Evolutionary conservation across 1,140 invertebrate genomes (phyloP).

Genomic region (Chlorops oryzae): DNA sequence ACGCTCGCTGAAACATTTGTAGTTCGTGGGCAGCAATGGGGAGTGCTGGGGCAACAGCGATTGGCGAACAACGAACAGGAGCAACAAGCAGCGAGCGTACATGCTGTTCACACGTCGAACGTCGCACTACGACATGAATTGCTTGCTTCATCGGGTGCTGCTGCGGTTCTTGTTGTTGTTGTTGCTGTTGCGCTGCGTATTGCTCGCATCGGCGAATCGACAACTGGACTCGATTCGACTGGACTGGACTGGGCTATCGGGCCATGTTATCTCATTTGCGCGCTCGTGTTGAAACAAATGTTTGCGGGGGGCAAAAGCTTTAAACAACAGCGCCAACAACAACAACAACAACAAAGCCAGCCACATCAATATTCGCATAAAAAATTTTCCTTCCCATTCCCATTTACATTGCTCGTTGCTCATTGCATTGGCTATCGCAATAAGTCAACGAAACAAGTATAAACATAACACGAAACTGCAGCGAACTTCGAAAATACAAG

Average conservation of each 20-base stretch:
- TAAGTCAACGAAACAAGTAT: constrained; percentile 40
- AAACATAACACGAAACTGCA: too few species aligned
- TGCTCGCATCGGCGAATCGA: neutral
- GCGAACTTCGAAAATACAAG: too few species aligned
- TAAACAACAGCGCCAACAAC: constrained; percentile 14
- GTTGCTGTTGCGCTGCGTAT: neutral
- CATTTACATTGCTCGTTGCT: too few species aligned
- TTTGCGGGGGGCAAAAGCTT: constrained; percentile 37
- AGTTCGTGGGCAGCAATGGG: too few species aligned
- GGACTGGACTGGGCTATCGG: constrained; percentile 40
- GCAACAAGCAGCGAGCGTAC: too few species aligned
- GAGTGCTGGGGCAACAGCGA: too few species aligned
- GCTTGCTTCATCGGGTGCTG: neutral
- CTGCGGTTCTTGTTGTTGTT: neutral
- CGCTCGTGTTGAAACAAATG: constrained; percentile 48
- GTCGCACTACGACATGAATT: too few species aligned
- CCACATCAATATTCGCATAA: constrained; percentile 12
- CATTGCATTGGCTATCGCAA: constrained; percentile 45
- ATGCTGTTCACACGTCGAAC: too few species aligned
- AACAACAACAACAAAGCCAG: constrained; percentile 9
- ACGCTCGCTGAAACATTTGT: too few species aligned
- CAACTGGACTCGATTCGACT: neutral
- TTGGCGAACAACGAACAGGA: too few species aligned
- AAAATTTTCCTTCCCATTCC: too few species aligned
- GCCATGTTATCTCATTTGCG: constrained; percentile 48